Evolutionary conservation across 2,888 invertebrate genomes (phyloP), one percentile per base, ranked within the genome.

Genomic region (Coleophora deauratella): DNA sequence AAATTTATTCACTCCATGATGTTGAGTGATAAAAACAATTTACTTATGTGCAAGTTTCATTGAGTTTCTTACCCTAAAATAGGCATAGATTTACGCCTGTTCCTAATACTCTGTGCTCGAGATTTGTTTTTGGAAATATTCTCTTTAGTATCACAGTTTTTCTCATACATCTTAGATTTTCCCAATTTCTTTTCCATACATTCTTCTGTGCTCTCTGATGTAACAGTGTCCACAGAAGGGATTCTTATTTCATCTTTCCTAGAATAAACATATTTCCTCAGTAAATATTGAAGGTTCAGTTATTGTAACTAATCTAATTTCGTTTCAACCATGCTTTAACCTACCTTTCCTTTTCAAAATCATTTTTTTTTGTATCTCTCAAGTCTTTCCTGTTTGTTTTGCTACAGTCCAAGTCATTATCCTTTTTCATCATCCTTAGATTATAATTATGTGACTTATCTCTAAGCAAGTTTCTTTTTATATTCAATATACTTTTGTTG

Each of bases 61-160:
- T 21, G 21, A 4, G 6, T 31, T 3, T 37, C 44, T 57, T 58
- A 78, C 79, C 63, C 64, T n/a, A 50, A 38, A 44, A 53, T 58
- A 31, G 72, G 66, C 62, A 72, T 66, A 28, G 76, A 78, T 48
- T 77, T 77, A 27, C 75, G 58, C 51, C 77, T 67, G 34, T 59
- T 49, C 27, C 46, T 60, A 41, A 78, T 66, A 43, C 55, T 59
- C 6, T 37, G 40, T 33, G 57, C 47, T 47, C 38, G 44, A 11
- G 44, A 41, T 9, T 45, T 50, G 4, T 28, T 39, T 42, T 51
- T 49, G 4, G 39, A 12, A 4, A 50, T 44, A 43, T 55, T 61
- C 39, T 65, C 64, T 43, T 65, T 66, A 2, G 37, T 47, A 9
- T 51, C 50, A 43, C 37, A 43, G 37, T 40, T 46, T 36, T 42